Percentiles rank a stretch among this genome's conserved stretches.
These are phyloP conservation scores for Ditula angustiorana DNA, from an alignment of 2,888 invertebrate genomes.

Conservation along the genomic window DNA sequence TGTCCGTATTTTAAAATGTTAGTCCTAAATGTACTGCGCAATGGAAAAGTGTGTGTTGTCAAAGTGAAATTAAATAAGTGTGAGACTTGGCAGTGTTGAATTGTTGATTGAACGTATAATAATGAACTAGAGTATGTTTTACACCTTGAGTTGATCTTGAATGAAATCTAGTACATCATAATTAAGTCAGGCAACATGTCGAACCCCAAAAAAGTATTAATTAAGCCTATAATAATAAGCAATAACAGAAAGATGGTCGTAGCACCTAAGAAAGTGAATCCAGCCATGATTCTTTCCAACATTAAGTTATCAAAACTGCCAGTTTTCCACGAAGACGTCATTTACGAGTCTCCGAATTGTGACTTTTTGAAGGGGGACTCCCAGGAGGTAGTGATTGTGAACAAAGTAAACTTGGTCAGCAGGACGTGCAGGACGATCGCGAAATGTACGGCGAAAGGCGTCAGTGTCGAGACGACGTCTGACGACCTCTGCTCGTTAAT, in stretches of 20 bases:
- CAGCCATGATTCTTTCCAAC: neutral
- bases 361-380: conserved; percentile 61
- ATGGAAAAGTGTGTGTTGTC: neutral
- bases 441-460: conserved; percentile 46
- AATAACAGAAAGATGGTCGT: conserved; percentile 38
- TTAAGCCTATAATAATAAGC: conserved; percentile 35
- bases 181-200: conserved; percentile 1
- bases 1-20: neutral
- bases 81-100: neutral
- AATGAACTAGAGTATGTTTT: neutral
- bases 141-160: neutral
- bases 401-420: conserved; percentile 51
- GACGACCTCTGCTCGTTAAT: conserved; percentile 62
- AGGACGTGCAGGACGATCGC: conserved; percentile 63
- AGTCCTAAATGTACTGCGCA: neutral
- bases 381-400: conserved; percentile 56
- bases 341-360: conserved; percentile 55
- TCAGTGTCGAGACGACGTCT: conserved; percentile 58
- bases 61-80: neutral
- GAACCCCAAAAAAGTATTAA: conserved; percentile 9
- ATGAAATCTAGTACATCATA: neutral
- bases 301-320: conserved; percentile 1
- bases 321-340: conserved; percentile 54
- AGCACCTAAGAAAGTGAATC: conserved; percentile 26
- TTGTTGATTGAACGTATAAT: neutral